Conservation (phyloP, 2,888 invertebrate genomes). For the Merodon equestris region DNA sequence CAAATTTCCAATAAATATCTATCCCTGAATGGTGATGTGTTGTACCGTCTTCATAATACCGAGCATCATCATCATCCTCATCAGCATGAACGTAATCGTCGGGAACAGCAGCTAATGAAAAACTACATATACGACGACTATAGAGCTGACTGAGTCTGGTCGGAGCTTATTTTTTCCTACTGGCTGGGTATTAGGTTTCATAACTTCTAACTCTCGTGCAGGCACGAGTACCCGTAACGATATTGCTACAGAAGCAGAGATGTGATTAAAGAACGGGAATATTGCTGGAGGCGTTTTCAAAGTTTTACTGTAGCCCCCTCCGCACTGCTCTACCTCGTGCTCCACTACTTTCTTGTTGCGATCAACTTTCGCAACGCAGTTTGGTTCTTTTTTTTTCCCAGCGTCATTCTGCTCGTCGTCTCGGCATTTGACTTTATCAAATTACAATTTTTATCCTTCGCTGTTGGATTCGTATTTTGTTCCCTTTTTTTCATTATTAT, state of each 20-base stretch:
- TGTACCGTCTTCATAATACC: no score
- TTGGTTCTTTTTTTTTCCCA: constrained; percentile 29
- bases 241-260: not conserved
- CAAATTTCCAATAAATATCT: constrained; percentile 49
- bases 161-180: not conserved
- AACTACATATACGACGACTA: no score
- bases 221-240: constrained; percentile 4
- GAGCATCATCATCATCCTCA: constrained; percentile 12
- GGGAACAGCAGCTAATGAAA: constrained; percentile 3
- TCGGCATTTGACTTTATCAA: constrained; percentile 48
- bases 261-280: not conserved
- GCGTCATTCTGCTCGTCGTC: constrained; percentile 23
- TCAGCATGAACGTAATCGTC: constrained; percentile 7
- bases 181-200: constrained; percentile 41
- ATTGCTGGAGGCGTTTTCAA: constrained; percentile 26
- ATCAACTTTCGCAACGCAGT: not conserved
- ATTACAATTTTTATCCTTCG: constrained; percentile 44
- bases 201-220: constrained; percentile 29
- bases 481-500: no score
- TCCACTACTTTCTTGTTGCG: constrained; percentile 3
- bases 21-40: no score
- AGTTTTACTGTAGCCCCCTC: not conserved
- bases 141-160: no score
- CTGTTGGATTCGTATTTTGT: constrained; percentile 9
- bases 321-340: constrained; percentile 4